Evolutionary conservation across 2,797 vertebrate species (phyloP).

Genomic region (Enteromius mattozi): DNA sequence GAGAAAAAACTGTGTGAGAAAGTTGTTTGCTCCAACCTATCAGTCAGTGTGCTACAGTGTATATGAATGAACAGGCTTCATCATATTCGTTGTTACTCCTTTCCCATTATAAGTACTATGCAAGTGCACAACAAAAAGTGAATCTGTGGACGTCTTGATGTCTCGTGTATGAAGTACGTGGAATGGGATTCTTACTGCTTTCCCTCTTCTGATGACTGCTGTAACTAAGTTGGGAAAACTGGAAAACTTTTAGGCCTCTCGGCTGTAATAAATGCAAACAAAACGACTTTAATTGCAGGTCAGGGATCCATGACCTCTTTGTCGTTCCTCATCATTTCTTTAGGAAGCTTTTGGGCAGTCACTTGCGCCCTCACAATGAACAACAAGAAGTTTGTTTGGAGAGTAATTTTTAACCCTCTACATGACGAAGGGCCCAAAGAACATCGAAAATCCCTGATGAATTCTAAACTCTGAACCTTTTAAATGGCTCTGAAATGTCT

Average conservation of each 20-base stretch:
- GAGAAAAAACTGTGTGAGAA: background rate
- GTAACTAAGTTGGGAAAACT: constrained; percentile 47
- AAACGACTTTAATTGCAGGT: constrained; percentile 34
- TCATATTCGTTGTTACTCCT: constrained; percentile 60
- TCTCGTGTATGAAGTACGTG: constrained; percentile 65
- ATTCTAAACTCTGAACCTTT: constrained; percentile 15
- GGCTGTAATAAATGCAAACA: constrained; percentile 55
- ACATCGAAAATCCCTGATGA: constrained; percentile 28
- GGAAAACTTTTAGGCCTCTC: constrained; percentile 39
- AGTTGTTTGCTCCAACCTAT: constrained; percentile 8
- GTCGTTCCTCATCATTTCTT: constrained; percentile 22
- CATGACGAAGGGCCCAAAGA: constrained; percentile 23
- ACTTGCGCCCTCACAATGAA: constrained; percentile 11
- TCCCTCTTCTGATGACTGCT: constrained; percentile 59
- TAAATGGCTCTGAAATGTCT: constrained; percentile 15
- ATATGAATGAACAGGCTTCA: constrained; percentile 53
- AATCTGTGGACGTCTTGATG: constrained; percentile 77
- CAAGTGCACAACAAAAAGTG: constrained; percentile 81
- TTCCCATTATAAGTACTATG: constrained; percentile 82
- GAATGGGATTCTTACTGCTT: constrained; percentile 77
- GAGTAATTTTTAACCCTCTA: constrained; percentile 34
- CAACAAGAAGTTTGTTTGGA: constrained; percentile 17
- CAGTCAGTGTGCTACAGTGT: constrained; percentile 27
- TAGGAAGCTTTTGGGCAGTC: constrained; percentile 30
- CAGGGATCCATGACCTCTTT: constrained; percentile 38